phyloP scores from a whole-genome alignment of 2,113 vertebrate species.

The Hippocampus zosterae region DNA sequence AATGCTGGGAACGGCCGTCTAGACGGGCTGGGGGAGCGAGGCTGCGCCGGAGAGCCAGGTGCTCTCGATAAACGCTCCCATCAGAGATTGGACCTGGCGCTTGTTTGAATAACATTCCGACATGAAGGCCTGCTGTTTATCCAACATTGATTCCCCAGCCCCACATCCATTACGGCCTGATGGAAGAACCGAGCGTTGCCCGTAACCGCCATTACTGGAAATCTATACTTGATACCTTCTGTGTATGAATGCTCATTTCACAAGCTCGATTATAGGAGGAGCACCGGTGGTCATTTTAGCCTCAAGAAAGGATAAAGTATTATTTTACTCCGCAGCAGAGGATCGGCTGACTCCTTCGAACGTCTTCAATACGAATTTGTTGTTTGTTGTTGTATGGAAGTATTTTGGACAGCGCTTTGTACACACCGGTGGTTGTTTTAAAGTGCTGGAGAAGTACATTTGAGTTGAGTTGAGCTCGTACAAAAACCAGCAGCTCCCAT shows the following conservation, averaged over 20 bases:
- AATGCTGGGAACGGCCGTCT: constrained; percentile 12
- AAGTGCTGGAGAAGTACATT: too few species aligned
- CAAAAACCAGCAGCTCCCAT: too few species aligned
- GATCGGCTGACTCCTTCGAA: too few species aligned
- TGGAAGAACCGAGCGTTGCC: constrained; percentile 38
- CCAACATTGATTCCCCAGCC: constrained; percentile 49
- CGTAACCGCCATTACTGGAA: constrained; percentile 66
- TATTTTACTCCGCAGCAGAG: not conserved
- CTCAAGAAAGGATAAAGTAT: not conserved
- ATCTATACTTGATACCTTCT: constrained; percentile 66
- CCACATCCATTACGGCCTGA: constrained; percentile 40
- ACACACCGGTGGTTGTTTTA: too few species aligned
- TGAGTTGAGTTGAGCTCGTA: too few species aligned
- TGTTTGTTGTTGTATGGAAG: too few species aligned
- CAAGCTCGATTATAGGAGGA: constrained; percentile 47
- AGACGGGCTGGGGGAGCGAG: constrained; percentile 8
- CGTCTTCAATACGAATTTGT: too few species aligned
- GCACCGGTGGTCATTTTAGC: constrained; percentile 8
- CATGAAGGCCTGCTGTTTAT: constrained; percentile 54
- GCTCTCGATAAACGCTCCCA: constrained; percentile 47
- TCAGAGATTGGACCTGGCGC: constrained; percentile 30
- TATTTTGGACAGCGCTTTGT: too few species aligned
- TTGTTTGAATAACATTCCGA: constrained; percentile 64
- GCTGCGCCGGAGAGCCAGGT: constrained; percentile 33
- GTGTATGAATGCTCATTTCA: constrained; percentile 49